These are phyloP conservation scores for Mnemiopsis leidyi DNA, from an alignment of 37 sponge, comb jelly and placozoan genomes.

Conservation along the genomic window DNA sequence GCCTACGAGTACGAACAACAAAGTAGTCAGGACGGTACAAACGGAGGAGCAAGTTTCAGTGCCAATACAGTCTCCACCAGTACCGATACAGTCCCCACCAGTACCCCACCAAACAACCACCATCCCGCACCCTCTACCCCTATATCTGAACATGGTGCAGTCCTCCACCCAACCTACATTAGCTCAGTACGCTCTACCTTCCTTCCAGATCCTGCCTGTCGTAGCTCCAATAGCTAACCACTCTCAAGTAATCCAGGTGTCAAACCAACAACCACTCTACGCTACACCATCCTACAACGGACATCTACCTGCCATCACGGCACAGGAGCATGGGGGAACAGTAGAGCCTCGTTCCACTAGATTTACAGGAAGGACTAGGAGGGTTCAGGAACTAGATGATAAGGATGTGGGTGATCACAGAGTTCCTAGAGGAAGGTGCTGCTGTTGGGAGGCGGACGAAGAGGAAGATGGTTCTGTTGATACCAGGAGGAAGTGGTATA, in stretches of 20 bases:
- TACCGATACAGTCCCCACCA: neutral
- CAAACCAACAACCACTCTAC: neutral
- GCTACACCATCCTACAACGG: neutral
- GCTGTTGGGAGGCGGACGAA: too few species aligned
- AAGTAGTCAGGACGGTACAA: neutral
- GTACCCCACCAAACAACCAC: neutral
- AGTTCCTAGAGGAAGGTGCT: too few species aligned
- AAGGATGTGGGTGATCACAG: too few species aligned
- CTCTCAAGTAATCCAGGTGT: neutral
- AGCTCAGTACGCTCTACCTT: neutral
- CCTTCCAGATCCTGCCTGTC: neutral
- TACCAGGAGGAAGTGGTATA: too few species aligned
- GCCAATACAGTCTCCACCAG: neutral
- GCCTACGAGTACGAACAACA: neutral
- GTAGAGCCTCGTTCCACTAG: too few species aligned
- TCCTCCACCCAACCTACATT: neutral
- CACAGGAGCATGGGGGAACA: too few species aligned
- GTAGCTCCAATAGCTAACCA: neutral
- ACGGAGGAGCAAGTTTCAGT: neutral
- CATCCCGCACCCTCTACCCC: neutral
- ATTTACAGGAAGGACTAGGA: too few species aligned
- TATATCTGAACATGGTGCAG: neutral
- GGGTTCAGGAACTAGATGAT: too few species aligned
- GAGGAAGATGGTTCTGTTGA: too few species aligned
- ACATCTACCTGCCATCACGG: too few species aligned